Percentiles rank a stretch among this genome's conserved stretches.
Conservation (phyloP, 2,888 invertebrate genomes). For the Lepidochrysops patricia region DNA sequence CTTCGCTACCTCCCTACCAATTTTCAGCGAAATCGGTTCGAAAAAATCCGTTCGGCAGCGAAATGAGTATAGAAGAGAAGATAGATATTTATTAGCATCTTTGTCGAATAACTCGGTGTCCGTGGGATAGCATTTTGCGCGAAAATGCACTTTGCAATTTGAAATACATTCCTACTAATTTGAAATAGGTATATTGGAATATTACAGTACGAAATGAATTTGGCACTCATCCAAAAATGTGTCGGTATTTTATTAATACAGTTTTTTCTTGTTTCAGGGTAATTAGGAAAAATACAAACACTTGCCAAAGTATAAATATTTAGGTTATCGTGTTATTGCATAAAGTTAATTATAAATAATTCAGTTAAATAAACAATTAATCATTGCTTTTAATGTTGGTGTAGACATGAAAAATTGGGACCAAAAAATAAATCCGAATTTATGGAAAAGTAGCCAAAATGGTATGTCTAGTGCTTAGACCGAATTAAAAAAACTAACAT, state of each 20-base stretch:
- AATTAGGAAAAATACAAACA: constrained; percentile 29
- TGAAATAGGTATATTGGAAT: neutral
- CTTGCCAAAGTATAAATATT: constrained; percentile 15
- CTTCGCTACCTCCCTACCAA: no score
- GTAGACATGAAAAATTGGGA: constrained; percentile 2
- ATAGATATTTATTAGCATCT: no score
- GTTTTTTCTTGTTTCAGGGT: constrained; percentile 48
- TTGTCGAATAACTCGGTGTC: no score
- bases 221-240: neutral
- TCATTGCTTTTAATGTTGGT: neutral
- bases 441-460: constrained; percentile 20
- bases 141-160: no score
- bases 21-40: no score
- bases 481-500: constrained; percentile 22
- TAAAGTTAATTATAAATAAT: neutral
- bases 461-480: neutral
- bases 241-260: constrained; percentile 14
- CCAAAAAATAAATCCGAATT: constrained; percentile 29
- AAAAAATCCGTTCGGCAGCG: no score
- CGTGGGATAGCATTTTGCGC: no score
- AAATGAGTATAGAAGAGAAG: no score
- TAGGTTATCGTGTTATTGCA: neutral
- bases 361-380: neutral
- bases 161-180: neutral
- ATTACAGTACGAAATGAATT: neutral